Base-by-base conservation (phyloP, 2,797 vertebrate genomes). In the Rhodeus uyekii region DNA sequence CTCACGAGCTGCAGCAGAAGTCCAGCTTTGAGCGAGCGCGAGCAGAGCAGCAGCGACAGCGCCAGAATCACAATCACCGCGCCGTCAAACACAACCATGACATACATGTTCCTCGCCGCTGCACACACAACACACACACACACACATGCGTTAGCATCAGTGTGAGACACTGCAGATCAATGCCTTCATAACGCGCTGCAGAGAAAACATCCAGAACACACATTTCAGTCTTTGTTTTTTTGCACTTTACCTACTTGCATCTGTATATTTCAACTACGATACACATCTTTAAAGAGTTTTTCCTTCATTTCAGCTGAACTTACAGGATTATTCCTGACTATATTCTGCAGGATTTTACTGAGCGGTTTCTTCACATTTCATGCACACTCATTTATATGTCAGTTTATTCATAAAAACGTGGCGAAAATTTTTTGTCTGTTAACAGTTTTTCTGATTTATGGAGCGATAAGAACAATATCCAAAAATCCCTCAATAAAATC, bases 81-180 rank as follows among this genome's bases (percentile, higher is more conserved):
- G 83, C 92, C 93, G 85, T 99, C 98, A 0, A 98, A 98, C 86
- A 97, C 90, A 93, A 98, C 93, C 83, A 96, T 95, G 88, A 96
- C 95, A 86, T 95, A 94, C 42, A 96, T 94, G 86, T 95, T 97
- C 90, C 93, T 96, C 74, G 94, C 91, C 89, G 95, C 98, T 95
- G 86, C 29, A 10, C 86, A 19, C 82, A 67, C 84, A 10, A 48
- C 8, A 22, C n/a, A n/a, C n/a, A n/a, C n/a, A n/a, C n/a, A n/a
- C n/a, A n/a, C n/a, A n/a, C 4, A 4, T 12, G 0, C 58, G 14
- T 7, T 44, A 8, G 10, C 7, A 39, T 24, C 14, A 36, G 16
- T 8, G 4, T 42, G 18, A 32, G 18, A 39, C 4, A 8, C 50
- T 53, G 48, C 8, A 29, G 8, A 18, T 36, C 5, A 48, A 48